Evolutionary conservation across 2,113 vertebrate genomes (phyloP), one percentile per base, ranked within the genome.

Genomic region (Coryphaenoides rupestris): DNA sequence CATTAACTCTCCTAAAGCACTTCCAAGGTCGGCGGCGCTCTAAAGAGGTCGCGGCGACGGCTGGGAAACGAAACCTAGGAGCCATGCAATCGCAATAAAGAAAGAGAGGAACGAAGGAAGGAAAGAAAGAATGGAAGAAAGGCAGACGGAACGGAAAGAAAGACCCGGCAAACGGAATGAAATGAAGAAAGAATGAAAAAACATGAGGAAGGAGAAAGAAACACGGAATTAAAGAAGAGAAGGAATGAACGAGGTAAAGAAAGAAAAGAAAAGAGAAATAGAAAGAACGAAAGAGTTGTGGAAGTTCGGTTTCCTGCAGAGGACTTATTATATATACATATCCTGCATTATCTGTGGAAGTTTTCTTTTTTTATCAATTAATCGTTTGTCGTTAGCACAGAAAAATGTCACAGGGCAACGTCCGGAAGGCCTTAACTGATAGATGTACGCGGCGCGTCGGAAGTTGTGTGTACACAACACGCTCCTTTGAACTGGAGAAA

Each of bases 1-100:
- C 55, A 75, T 81, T 81, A 70, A 63, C 68, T 66, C 58, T 40
- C 63, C 28, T 46, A 19, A 9, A 19, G 55, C 63, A 76, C 68
- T 67, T 62, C 24, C 15, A 45, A 26, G 55, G 65, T 64, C 62
- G 55, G 3, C 63, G 1, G 55, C 47, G 69, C 57, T 62, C 62
- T 70, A 59, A 49, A 71, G 49, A 61, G 15, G 22, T 45, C 46
- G 52, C 4, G 19, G 40, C 55, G 17, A 65, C 12, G 13, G 49
- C 19, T 57, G 52, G 52, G 74, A 68, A 59, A 7, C 0, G 26
- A 63, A 50, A 56, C 55, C 17, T 47, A 40, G 24, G 64, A 19
- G 49, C 17, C 58, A 58, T 17, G 17, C 7, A 1, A 2, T 58
- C 22, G 9, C 22, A 57, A 24, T 26, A 58, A 33, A 9, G 2